Evolutionary conservation across 2,797 vertebrate genomes (phyloP).

Genomic region (Adrianichthys oophorus): DNA sequence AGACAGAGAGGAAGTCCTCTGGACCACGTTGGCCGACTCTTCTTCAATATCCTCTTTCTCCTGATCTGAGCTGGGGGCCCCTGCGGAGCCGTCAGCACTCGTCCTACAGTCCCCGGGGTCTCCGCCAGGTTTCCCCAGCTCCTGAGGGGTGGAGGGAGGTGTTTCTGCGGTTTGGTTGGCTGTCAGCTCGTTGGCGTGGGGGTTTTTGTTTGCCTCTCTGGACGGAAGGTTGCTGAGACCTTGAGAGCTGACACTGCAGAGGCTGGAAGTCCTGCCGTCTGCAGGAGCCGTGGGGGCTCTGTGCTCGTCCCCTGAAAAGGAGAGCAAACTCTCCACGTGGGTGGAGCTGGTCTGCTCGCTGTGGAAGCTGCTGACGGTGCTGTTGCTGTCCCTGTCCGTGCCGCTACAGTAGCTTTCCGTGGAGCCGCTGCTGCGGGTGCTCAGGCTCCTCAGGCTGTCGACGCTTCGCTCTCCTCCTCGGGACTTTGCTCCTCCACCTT

Average conservation of each 20-base stretch:
- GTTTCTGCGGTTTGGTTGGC: conserved; percentile 64
- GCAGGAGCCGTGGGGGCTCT: conserved; percentile 55
- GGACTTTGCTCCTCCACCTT: conserved; percentile 76
- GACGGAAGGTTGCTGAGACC: conserved; percentile 82
- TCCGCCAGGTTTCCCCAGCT: conserved; percentile 40
- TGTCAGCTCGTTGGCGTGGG: conserved; percentile 92
- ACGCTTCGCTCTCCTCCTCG: conserved; percentile 87
- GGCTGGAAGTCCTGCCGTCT: conserved; percentile 59
- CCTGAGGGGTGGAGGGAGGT: conserved; percentile 42
- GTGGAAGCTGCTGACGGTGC: conserved; percentile 94
- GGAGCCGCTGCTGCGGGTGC: conserved; percentile 94
- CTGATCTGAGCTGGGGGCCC: conserved; percentile 53
- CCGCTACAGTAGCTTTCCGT: conserved; percentile 98
- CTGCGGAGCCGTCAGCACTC: conserved; percentile 60
- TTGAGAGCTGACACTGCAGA: conserved; percentile 67
- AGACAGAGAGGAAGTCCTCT: conserved; percentile 84
- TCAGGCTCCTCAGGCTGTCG: conserved; percentile 93
- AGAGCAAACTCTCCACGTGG: conserved; percentile 92
- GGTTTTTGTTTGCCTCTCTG: conserved; percentile 97
- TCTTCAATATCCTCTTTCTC: conserved; percentile 79
- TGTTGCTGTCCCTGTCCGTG: conserved; percentile 95
- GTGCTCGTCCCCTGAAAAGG: conserved; percentile 85
- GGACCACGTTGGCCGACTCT: conserved; percentile 83
- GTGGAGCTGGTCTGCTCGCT: conserved; percentile 97
- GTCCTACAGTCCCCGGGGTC: conserved; percentile 59